Percentiles rank a stretch among this genome's conserved stretches.
These are phyloP conservation scores for Hylia prasina DNA, from an alignment of 2,113 vertebrate genomes.

Conservation along the genomic window DNA sequence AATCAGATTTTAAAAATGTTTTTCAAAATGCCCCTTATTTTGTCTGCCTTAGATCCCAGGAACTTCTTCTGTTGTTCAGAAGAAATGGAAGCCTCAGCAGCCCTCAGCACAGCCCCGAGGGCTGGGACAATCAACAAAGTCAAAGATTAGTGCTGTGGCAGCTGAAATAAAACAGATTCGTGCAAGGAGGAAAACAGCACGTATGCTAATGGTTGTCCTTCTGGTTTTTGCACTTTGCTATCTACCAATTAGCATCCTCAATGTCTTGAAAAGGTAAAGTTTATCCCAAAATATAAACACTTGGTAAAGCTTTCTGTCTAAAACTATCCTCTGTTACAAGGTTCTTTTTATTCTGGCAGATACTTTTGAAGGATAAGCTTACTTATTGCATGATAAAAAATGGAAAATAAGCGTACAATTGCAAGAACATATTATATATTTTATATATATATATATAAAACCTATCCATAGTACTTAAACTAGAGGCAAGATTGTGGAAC, in stretches of 20 bases:
- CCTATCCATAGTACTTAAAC: neutral
- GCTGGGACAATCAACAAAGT: conserved; percentile 73
- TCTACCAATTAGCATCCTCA: conserved; percentile 95
- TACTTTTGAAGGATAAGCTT: neutral
- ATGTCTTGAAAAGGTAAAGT: conserved; percentile 92
- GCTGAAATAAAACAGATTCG: conserved; percentile 95
- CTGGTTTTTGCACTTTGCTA: conserved; percentile 95
- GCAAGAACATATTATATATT: neutral
- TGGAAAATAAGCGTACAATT: neutral
- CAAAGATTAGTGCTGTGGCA: conserved; percentile 80
- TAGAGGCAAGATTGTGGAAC: neutral
- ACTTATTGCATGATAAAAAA: neutral
- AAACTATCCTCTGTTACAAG: neutral
- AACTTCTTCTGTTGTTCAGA: conserved; percentile 87
- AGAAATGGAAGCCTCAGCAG: conserved; percentile 86
- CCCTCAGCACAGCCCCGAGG: conserved; percentile 70
- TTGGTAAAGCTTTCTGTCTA: neutral
- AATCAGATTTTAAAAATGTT: neutral
- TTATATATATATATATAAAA: neutral
- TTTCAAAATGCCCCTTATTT: neutral
- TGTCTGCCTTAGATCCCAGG: conserved; percentile 85
- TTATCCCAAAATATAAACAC: neutral
- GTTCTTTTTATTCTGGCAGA: neutral
- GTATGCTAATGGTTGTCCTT: conserved; percentile 96
- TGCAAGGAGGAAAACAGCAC: conserved; percentile 90